phyloP scores from a whole-genome alignment of 1,140 invertebrate species.

The Gerris buenoi region DNA sequence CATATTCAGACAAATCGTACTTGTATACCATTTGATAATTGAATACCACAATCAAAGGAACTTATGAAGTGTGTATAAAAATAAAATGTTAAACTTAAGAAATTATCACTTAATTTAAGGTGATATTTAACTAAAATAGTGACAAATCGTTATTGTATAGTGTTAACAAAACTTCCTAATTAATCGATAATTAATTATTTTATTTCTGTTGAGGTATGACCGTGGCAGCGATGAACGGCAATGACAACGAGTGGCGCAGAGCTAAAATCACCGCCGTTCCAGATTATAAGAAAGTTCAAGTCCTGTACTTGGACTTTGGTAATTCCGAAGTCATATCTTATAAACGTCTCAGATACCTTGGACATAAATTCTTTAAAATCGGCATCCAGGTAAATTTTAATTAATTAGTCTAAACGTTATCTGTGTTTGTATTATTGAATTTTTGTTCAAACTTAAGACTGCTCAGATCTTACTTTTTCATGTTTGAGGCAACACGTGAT shows the following conservation, averaged over 20 bases:
- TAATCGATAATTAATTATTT: too few relatives aligned
- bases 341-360: conserved; percentile 25
- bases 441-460: conserved; percentile 9
- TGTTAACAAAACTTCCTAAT: too few relatives aligned
- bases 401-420: too few relatives aligned
- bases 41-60: too few relatives aligned
- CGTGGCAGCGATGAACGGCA: conserved; percentile 29
- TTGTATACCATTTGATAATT: too few relatives aligned
- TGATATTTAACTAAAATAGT: too few relatives aligned
- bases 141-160: too few relatives aligned
- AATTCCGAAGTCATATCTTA: conserved; percentile 25
- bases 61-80: too few relatives aligned
- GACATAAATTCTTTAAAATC: conserved; percentile 21
- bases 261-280: conserved; percentile 28
- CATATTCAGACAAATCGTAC: too few relatives aligned
- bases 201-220: conserved; percentile 29
- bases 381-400: conserved; percentile 30
- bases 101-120: too few relatives aligned
- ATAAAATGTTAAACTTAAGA: too few relatives aligned
- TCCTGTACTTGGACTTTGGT: conserved; percentile 37
- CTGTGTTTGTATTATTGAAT: not conserved
- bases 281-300: conserved; percentile 27
- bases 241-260: conserved; percentile 32
- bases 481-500: too few relatives aligned
- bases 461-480: not conserved